phyloP scores from a whole-genome alignment of 2,113 vertebrate species.

The Actinemys pallida region DNA sequence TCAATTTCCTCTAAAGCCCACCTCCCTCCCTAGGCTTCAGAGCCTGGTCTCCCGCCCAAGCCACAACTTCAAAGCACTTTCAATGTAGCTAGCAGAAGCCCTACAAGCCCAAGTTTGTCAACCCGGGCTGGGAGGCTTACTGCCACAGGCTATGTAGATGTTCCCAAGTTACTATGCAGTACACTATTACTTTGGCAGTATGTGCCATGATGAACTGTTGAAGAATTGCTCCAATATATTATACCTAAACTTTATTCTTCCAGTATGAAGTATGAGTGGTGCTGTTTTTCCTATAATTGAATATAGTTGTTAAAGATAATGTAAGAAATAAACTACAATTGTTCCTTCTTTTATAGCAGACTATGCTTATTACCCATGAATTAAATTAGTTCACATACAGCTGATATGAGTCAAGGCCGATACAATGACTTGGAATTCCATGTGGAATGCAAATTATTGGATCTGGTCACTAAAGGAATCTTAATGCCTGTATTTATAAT shows the following conservation, averaged over 20 bases:
- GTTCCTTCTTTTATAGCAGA: neutral
- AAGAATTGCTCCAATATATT: neutral
- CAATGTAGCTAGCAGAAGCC: neutral
- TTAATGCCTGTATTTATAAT: rapidly evolving
- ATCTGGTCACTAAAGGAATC: neutral
- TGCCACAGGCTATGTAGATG: neutral
- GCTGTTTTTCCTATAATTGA: neutral
- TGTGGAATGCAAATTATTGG: neutral
- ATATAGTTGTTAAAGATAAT: neutral
- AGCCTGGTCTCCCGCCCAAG: neutral
- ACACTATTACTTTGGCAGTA: neutral
- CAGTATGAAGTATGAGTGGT: neutral
- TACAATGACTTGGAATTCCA: neutral
- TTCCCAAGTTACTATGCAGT: neutral
- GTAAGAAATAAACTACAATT: neutral
- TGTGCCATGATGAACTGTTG: neutral
- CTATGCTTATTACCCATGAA: neutral
- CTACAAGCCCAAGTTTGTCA: neutral
- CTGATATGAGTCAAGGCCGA: neutral
- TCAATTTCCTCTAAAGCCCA: neutral
- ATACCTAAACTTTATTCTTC: neutral
- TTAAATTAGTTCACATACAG: neutral
- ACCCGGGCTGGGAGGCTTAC: neutral
- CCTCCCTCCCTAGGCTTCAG: neutral
- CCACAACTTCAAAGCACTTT: neutral